phyloP scores from a whole-genome alignment of 2,888 invertebrate species.

The Mythimna albipuncta region DNA sequence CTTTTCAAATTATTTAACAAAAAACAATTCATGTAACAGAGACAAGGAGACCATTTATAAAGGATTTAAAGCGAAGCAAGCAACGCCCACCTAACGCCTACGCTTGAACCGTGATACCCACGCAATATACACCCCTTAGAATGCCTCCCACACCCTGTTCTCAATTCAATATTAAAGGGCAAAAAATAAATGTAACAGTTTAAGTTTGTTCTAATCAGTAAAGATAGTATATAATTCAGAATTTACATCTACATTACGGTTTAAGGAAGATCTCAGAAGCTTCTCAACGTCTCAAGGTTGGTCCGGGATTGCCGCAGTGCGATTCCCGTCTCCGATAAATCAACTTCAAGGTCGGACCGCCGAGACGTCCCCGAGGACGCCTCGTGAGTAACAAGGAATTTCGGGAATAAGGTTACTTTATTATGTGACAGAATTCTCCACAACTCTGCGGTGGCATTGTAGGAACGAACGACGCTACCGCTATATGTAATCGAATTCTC shows the following conservation, averaged over 20 bases:
- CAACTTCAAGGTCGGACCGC: conserved; percentile 73
- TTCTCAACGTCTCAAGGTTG: conserved; percentile 67
- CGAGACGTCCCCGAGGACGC: conserved; percentile 67
- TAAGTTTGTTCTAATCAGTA: neutral
- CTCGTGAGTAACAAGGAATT: conserved; percentile 47
- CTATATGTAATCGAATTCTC: conserved; percentile 15
- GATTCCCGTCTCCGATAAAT: conserved; percentile 77
- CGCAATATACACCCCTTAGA: conserved; percentile 45
- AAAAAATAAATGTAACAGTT: conserved; percentile 6
- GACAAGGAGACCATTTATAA: conserved; percentile 49
- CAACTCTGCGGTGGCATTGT: conserved; percentile 5
- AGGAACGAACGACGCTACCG: neutral
- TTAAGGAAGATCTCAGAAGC: conserved; percentile 37
- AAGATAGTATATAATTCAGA: neutral
- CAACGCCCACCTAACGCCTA: conserved; percentile 68
- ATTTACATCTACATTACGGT: conserved; percentile 4
- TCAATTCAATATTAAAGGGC: conserved; percentile 26
- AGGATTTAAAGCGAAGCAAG: conserved; percentile 48
- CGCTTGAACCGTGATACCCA: conserved; percentile 55
- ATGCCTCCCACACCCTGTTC: conserved; percentile 30
- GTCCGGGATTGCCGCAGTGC: conserved; percentile 80
- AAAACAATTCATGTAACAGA: conserved; percentile 23
- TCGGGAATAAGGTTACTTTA: conserved; percentile 29
- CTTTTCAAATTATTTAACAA: neutral
- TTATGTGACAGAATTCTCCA: conserved; percentile 24